phyloP scores from a whole-genome alignment of 2,797 vertebrate species.

The Astyanax mexicanus region DNA sequence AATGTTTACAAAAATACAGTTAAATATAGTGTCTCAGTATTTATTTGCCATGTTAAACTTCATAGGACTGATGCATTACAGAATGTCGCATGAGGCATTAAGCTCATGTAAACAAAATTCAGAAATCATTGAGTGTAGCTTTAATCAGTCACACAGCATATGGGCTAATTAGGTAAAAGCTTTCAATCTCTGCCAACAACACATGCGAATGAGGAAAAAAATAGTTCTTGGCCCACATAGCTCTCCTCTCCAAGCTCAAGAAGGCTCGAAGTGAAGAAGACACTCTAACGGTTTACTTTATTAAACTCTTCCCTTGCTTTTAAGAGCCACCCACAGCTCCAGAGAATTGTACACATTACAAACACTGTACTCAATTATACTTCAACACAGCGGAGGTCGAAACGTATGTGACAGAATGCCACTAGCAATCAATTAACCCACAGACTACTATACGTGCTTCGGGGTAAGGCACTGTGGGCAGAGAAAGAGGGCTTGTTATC shows the following conservation, averaged over 20 bases:
- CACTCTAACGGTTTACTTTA: slow-evolving; percentile 4
- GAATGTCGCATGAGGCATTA: not conserved
- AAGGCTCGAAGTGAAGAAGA: slow-evolving; percentile 54
- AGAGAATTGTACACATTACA: not conserved
- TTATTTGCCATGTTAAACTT: no score
- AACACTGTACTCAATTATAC: slow-evolving; percentile 13
- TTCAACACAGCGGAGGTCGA: not conserved
- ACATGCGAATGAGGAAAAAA: slow-evolving; percentile 40
- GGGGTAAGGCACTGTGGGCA: slow-evolving; percentile 5
- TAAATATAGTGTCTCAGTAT: no score
- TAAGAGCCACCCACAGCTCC: not conserved
- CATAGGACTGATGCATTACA: no score
- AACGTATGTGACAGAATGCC: slow-evolving; percentile 7
- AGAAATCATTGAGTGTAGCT: not conserved
- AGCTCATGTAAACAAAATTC: not conserved
- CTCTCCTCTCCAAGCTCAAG: slow-evolving; percentile 40
- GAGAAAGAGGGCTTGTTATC: slow-evolving; percentile 2
- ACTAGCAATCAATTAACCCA: slow-evolving; percentile 3
- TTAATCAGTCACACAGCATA: slow-evolving; percentile 67
- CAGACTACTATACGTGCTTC: not conserved
- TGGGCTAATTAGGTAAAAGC: slow-evolving; percentile 69
- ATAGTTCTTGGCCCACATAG: slow-evolving; percentile 56
- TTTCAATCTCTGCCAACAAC: slow-evolving; percentile 66
- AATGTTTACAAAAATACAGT: no score
- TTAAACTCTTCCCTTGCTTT: not conserved